Percentiles rank a stretch among this genome's conserved stretches.
Evolutionary conservation across 2,113 vertebrate species (phyloP).

Genomic region (Engraulis encrasicolus): DNA sequence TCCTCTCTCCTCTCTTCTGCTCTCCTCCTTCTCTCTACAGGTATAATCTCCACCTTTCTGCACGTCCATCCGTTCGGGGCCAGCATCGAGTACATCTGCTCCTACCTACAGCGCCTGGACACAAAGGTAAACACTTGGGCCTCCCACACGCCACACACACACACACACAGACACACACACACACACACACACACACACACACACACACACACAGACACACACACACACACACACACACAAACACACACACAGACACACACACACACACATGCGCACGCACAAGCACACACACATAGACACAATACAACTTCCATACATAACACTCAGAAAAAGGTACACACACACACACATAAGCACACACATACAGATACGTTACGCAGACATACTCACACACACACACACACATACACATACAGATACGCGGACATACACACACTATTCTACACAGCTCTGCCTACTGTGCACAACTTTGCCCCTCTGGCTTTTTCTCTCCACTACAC

Average conservation of each 20-base stretch:
- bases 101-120: constrained; percentile 94
- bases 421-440: too few relatives aligned
- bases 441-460: background rate
- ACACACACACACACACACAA: too few relatives aligned
- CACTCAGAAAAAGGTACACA: background rate
- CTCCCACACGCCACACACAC: too few relatives aligned
- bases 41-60: constrained; percentile 94
- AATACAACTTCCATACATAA: too few relatives aligned
- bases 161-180: background rate
- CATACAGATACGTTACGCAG: background rate
- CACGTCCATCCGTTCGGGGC: constrained; percentile 95
- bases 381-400: background rate
- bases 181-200: constrained; percentile 7
- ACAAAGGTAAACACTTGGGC: constrained; percentile 81
- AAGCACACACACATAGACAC: background rate
- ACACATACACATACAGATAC: background rate
- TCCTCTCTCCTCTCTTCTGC: constrained; percentile 28
- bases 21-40: constrained; percentile 70
- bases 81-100: constrained; percentile 97
- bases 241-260: too few relatives aligned
- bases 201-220: background rate
- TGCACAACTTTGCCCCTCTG: background rate
- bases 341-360: background rate
- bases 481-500: background rate
- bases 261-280: background rate